Base-by-base conservation (phyloP, 2,888 invertebrate genomes). In the Caenorhabditis imperialis region DNA sequence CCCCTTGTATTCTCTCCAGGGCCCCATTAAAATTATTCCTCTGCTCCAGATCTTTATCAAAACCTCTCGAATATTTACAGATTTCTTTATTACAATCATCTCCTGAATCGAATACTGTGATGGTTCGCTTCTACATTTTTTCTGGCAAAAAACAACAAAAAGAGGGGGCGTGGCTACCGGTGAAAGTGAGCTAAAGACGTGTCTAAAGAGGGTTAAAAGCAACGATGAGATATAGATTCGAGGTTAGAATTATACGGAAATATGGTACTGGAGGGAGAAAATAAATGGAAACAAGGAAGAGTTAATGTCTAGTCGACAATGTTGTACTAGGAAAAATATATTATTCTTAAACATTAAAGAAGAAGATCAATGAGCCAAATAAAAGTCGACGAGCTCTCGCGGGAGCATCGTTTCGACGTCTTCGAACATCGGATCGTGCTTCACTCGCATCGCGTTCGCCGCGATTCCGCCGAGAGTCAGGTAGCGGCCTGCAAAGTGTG, bases 401-500 rank as follows among this genome's bases (percentile, higher is more conserved):
- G 69, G 58, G 23, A 69, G n/a, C 5, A 38, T 22, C 2, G 23
- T 3, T 16, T 69, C 69, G 20, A 44, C 27, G 1, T 57, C 65
- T 2, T 35, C 35, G 35, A 65, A 57, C 33, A 14, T 5, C 3
- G 5, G 40, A 2, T 22, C 20, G 50, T 60, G 60, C 22, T 60
- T 70, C 14, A 22, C 63, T n/a, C 50, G 48, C 51, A 80, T 65
- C 12, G 72, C 74, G 40, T 76, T 67, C n/a, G 78, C 67, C 20
- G 62, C 69, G 33, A 78, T 44, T 38, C 76, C 76, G 25, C 40
- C 35, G 16, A 77, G 58, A 22, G 73, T 69, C 20, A 77, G 69
- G 40, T 65, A 57, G 6, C 55, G 58, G 33, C 70, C 79, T 79
- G 70, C 14, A 75, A 63, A 62, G n/a, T n/a, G n/a, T n/a, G n/a